Percentiles rank a stretch among this genome's conserved stretches.
phyloP scores from a whole-genome alignment of 2,888 invertebrate genomes.

The Argyresthia albistria region DNA sequence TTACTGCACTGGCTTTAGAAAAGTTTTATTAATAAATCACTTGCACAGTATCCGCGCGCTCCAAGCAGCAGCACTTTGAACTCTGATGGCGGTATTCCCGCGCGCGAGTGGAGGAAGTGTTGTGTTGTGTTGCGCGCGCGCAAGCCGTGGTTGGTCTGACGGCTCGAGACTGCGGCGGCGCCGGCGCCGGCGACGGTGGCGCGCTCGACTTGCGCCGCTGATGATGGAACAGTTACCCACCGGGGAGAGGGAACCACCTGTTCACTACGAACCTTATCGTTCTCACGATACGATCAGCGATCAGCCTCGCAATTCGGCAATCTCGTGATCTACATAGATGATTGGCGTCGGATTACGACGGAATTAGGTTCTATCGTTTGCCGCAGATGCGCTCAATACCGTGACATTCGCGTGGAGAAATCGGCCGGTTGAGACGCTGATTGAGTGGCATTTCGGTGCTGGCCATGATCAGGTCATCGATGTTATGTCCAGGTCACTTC shows the following conservation, averaged over 20 bases:
- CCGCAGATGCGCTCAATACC: slow-evolving; percentile 28
- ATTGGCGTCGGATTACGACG: slow-evolving; percentile 61
- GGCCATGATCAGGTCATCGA: slow-evolving; percentile 39
- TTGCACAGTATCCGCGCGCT: not conserved
- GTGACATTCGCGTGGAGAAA: slow-evolving; percentile 60
- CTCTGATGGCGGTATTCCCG: not conserved
- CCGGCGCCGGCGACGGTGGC: slow-evolving; percentile 20
- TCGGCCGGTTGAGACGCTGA: slow-evolving; percentile 29
- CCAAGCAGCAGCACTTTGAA: not conserved
- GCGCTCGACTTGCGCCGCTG: slow-evolving; percentile 35
- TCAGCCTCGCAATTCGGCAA: slow-evolving; percentile 42
- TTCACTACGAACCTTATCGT: slow-evolving; percentile 46
- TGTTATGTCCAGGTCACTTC: slow-evolving; percentile 46
- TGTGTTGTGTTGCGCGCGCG: slow-evolving; percentile 34
- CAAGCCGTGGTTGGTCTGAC: slow-evolving; percentile 25
- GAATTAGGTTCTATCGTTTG: slow-evolving; percentile 45
- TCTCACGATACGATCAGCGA: slow-evolving; percentile 61
- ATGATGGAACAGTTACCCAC: slow-evolving; percentile 57
- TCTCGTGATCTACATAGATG: slow-evolving; percentile 65
- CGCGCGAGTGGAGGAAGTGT: slow-evolving; percentile 7
- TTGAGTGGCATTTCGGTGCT: slow-evolving; percentile 35
- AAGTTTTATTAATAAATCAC: not conserved
- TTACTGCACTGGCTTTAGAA: not conserved
- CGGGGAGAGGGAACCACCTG: slow-evolving; percentile 64
- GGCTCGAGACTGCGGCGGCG: slow-evolving; percentile 48